Evolutionary conservation across 2,113 vertebrate genomes (phyloP).

Genomic region (Microcebus murinus): DNA sequence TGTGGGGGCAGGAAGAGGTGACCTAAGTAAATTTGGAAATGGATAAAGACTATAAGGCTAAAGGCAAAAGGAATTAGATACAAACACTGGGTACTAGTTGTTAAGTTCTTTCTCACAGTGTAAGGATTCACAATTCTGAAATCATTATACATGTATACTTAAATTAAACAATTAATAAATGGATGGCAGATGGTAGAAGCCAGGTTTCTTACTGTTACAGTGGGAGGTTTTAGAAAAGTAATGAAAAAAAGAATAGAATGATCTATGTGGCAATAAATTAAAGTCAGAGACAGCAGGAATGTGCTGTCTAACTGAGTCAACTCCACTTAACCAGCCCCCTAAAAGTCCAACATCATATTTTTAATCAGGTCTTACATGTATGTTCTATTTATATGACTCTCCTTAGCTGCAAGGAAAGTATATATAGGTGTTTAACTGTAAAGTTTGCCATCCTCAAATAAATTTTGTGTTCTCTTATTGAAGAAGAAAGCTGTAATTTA

Average conservation of each 20-base stretch:
- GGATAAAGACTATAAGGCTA: background rate
- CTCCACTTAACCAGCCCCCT: background rate
- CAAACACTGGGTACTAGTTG: background rate
- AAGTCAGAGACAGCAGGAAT: background rate
- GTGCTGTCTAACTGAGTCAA: background rate
- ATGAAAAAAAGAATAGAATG: background rate
- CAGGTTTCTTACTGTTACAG: background rate
- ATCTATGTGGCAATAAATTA: background rate
- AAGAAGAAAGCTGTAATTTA: background rate
- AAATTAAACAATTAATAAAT: background rate
- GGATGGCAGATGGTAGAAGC: background rate
- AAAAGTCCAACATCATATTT: background rate
- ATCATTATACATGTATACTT: background rate
- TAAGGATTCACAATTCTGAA: background rate
- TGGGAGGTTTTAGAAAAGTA: background rate
- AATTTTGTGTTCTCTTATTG: background rate
- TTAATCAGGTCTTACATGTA: background rate
- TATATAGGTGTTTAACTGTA: background rate
- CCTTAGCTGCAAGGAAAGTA: background rate
- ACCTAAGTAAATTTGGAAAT: background rate
- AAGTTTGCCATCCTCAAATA: background rate
- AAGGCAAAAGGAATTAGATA: background rate
- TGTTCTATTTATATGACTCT: background rate
- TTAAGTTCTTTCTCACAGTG: background rate
- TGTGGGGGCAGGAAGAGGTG: fast-evolving